Conservation (phyloP, 2,797 vertebrate species). For the Thunnus albacares region DNA sequence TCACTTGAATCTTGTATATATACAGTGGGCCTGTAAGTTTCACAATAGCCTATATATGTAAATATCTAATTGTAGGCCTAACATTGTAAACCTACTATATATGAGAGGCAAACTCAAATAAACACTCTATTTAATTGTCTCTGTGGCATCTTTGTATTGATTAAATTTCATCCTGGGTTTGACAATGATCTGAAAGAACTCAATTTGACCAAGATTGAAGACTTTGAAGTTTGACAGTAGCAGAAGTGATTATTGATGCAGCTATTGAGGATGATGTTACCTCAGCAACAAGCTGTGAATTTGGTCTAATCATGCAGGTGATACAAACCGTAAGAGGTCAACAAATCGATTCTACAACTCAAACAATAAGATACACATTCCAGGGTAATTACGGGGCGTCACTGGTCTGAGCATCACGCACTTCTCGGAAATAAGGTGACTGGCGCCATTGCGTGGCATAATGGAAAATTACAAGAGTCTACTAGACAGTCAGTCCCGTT, state of each 20-base stretch:
- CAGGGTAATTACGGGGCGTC: neutral
- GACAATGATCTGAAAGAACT: neutral
- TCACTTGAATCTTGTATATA: neutral
- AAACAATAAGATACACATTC: neutral
- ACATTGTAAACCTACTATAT: neutral
- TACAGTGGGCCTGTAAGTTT: neutral
- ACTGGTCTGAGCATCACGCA: neutral
- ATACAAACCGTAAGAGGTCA: neutral
- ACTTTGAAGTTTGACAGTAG: neutral
- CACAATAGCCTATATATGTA: neutral
- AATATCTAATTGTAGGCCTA: neutral
- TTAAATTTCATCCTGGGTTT: neutral
- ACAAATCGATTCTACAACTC: neutral
- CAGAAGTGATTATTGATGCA: neutral
- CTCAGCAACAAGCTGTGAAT: neutral
- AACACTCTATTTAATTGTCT: too few species aligned
- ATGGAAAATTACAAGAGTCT: conserved; percentile 60
- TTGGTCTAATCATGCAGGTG: neutral
- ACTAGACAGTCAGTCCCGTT: neutral
- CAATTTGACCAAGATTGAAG: neutral
- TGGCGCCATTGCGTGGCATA: conserved; percentile 75
- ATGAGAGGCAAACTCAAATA: neutral
- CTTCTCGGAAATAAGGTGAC: conserved; percentile 49
- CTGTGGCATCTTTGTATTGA: too few species aligned
- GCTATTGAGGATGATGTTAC: neutral